Base-by-base conservation (phyloP, 1,140 invertebrate species). In the Plodia interpunctella region DNA sequence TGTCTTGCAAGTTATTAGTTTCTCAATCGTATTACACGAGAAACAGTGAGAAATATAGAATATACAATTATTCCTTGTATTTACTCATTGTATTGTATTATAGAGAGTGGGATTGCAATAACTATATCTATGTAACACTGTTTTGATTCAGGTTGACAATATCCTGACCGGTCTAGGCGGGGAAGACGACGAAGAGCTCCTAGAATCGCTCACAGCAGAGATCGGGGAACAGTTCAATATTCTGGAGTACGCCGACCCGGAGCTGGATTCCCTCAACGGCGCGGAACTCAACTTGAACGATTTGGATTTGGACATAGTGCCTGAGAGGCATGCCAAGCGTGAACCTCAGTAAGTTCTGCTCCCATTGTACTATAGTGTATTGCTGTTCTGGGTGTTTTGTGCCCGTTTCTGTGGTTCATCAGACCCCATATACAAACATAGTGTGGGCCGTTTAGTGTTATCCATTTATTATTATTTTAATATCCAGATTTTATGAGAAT, bases 201-300 rank as follows among this genome's bases (percentile, higher is more conserved):
- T 95, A 90, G 93, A 91, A 67, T 92, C 91, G 49, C 76, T 92
- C 66, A 90, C 91, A 91, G 96, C 94, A 30, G 95, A 96, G 91
- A 96, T 97, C 91, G 96, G 96, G 13, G 94, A 97, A 76, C 97
- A 98, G 87, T 98, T 98, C 87, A 98, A 98, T 83, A 98, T 99
- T 73, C 83, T 98, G 38, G 96, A 98, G 86, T 98, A 98, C 90
- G 97, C 97, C 0, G 97, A 98, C 92, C 96, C 97, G 0, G 97
- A 98, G 87, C 89, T 98, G n/a, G 96, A 96, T 62, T 94, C 94
- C 54, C 92, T 95, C 65, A 92, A 94, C 51, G 94, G 92, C 56
- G 93, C 93, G 68, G 94, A 94, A 19, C 96, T 95, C 73, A 93
- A 96, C 65, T 90, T 96, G 15, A 94, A 96, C 81, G 92, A 92